A percentile compares a stretch with the other conserved stretches of the same genome.
These are phyloP conservation scores for Pristionchus exspectatus DNA, from an alignment of 2,888 invertebrate genomes.

Conservation along the genomic window DNA sequence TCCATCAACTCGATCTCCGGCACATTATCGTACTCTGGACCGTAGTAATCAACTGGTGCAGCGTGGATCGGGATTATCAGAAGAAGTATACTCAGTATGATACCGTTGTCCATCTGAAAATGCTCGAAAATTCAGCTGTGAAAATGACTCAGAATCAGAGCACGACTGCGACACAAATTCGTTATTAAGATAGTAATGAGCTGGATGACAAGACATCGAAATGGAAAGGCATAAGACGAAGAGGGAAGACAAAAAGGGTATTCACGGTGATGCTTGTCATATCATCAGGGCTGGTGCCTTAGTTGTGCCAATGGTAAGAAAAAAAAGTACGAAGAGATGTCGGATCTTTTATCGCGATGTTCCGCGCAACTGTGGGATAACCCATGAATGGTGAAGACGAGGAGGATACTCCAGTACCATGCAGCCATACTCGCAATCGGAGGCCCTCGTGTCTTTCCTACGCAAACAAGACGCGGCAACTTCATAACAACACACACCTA, in stretches of 20 bases:
- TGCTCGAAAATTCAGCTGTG: too few species aligned
- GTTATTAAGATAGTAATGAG: too few species aligned
- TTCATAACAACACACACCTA: neutral
- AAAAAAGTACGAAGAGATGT: neutral
- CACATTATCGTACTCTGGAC: neutral
- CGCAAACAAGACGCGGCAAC: constrained; percentile 10
- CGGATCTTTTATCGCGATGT: too few species aligned
- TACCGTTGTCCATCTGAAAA: constrained; percentile 6
- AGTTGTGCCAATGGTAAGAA: too few species aligned
- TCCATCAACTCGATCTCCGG: constrained; percentile 19
- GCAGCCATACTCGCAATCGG: neutral
- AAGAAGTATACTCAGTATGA: neutral
- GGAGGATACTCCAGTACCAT: neutral
- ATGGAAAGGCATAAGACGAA: neutral
- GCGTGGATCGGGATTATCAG: neutral
- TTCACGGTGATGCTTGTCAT: too few species aligned
- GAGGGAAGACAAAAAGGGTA: neutral
- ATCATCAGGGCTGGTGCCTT: too few species aligned
- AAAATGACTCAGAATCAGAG: too few species aligned
- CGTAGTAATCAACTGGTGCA: constrained; percentile 9
- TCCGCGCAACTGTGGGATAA: neutral
- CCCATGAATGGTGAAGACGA: neutral
- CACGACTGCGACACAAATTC: too few species aligned
- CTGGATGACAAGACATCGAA: neutral
- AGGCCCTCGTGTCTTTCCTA: neutral